These are phyloP conservation scores for Pseudomyrmex flavicornis DNA, from an alignment of 1,140 invertebrate genomes.

Conservation along the genomic window DNA sequence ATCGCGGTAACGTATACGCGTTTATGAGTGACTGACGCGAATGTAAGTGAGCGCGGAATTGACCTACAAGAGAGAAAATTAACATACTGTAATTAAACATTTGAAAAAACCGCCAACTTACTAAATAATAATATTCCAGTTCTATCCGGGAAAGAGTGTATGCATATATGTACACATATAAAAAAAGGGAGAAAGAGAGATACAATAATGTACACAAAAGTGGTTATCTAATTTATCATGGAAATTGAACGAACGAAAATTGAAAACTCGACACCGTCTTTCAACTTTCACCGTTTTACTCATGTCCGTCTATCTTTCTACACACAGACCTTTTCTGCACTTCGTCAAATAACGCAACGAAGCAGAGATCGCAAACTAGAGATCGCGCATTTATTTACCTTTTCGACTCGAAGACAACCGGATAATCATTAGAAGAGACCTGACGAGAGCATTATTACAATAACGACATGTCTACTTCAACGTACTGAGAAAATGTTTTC, in stretches of 20 bases:
- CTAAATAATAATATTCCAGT: background rate
- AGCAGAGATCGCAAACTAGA: constrained; percentile 42
- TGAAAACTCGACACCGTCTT: constrained; percentile 49
- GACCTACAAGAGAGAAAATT: background rate
- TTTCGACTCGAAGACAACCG: constrained; percentile 47
- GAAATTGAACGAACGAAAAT: constrained; percentile 37
- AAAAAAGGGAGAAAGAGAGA: too few relatives aligned
- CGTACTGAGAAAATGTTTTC: constrained; percentile 38
- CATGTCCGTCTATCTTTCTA: constrained; percentile 25
- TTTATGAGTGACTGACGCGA: constrained; percentile 17
- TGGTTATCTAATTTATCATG: constrained; percentile 45
- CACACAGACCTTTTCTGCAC: constrained; percentile 13
- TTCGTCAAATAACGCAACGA: constrained; percentile 42
- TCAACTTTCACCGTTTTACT: constrained; percentile 57
- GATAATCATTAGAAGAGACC: constrained; percentile 45
- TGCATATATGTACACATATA: too few relatives aligned
- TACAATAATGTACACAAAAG: constrained; percentile 13
- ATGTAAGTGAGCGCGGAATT: constrained; percentile 24
- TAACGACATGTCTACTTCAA: constrained; percentile 51
- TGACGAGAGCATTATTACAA: constrained; percentile 46
- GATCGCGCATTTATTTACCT: constrained; percentile 47
- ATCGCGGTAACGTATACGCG: background rate
- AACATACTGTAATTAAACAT: background rate
- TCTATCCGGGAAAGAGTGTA: background rate
- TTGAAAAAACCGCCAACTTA: background rate